Percentiles rank a stretch among this genome's conserved stretches.
phyloP scores from a whole-genome alignment of 2,797 vertebrate species.

The Paedocypris micromegethes region DNA sequence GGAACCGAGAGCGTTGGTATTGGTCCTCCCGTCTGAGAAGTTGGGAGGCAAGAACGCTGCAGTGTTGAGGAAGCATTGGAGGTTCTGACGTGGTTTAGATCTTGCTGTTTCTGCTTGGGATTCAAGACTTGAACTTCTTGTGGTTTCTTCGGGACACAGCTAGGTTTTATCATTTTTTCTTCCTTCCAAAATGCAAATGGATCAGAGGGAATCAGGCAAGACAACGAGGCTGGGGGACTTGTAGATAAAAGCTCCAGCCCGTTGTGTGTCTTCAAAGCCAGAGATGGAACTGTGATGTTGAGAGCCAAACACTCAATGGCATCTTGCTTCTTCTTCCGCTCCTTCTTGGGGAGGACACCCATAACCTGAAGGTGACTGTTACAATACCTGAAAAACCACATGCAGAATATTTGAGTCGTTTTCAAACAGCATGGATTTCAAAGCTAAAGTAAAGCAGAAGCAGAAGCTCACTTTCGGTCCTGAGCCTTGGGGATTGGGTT shows the following conservation, averaged over 20 bases:
- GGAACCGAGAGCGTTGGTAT: conserved; percentile 12
- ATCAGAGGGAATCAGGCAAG: conserved; percentile 79
- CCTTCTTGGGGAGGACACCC: conserved; percentile 98
- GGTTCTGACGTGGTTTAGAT: conserved; percentile 92
- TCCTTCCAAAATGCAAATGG: conserved; percentile 91
- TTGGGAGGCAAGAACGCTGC: conserved; percentile 61
- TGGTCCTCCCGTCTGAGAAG: conserved; percentile 41
- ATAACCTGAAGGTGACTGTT: conserved; percentile 99
- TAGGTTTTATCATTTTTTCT: conserved; percentile 78
- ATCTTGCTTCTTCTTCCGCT: conserved; percentile 98
- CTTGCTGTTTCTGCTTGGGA: conserved; percentile 68
- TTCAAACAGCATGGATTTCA: too few species aligned
- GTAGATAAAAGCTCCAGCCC: conserved; percentile 88
- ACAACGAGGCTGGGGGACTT: conserved; percentile 82
- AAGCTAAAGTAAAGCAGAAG: too few species aligned
- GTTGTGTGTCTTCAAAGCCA: conserved; percentile 91
- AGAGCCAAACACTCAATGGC: conserved; percentile 90
- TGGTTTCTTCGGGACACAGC: conserved; percentile 84
- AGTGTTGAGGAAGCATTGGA: conserved; percentile 65
- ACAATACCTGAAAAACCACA: conserved; percentile 82
- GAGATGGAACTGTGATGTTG: conserved; percentile 89
- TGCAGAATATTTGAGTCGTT: neutral
- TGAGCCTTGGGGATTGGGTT: conserved; percentile 98
- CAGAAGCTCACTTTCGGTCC: conserved; percentile 85
- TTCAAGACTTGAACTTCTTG: conserved; percentile 84